These are phyloP conservation scores for Drosophila cyrtoloma DNA, from an alignment of 2,888 invertebrate genomes.

Conservation along the genomic window DNA sequence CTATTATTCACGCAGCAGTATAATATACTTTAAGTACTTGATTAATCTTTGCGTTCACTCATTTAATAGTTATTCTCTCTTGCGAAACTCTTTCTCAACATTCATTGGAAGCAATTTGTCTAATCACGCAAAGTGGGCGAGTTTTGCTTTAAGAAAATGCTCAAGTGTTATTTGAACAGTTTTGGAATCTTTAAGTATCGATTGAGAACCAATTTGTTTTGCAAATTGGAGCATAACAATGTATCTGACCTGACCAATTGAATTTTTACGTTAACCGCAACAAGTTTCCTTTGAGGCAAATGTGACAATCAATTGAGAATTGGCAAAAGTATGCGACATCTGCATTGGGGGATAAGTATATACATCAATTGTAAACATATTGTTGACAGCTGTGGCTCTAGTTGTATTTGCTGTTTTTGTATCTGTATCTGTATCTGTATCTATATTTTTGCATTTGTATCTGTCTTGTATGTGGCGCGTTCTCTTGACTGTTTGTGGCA, in stretches of 20 bases:
- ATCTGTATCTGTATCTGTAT: slow-evolving; percentile 2
- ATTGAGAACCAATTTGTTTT: background rate
- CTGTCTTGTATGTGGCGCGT: slow-evolving; percentile 48
- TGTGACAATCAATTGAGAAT: slow-evolving; percentile 54
- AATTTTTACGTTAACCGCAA: slow-evolving; percentile 39
- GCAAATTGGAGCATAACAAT: slow-evolving; percentile 2
- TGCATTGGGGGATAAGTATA: slow-evolving; percentile 26
- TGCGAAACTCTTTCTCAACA: background rate
- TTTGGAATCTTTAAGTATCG: background rate
- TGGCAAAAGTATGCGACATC: slow-evolving; percentile 30
- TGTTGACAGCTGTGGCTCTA: slow-evolving; percentile 44
- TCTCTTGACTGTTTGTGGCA: slow-evolving; percentile 37
- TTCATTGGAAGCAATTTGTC: background rate
- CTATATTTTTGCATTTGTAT: slow-evolving; percentile 20
- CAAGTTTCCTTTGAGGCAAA: slow-evolving; percentile 45
- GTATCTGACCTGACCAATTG: slow-evolving; percentile 20
- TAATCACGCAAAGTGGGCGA: background rate
- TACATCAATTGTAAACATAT: slow-evolving; percentile 50
- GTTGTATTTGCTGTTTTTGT: background rate
- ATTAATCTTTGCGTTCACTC: background rate
- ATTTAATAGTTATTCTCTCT: background rate
- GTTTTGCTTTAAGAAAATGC: background rate
- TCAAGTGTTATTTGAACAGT: slow-evolving; percentile 1
- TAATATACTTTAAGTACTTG: background rate
- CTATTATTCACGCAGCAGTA: background rate